These are phyloP conservation scores for Ceratothoa steindachneri DNA, from an alignment of 2,888 invertebrate species.

Conservation along the genomic window DNA sequence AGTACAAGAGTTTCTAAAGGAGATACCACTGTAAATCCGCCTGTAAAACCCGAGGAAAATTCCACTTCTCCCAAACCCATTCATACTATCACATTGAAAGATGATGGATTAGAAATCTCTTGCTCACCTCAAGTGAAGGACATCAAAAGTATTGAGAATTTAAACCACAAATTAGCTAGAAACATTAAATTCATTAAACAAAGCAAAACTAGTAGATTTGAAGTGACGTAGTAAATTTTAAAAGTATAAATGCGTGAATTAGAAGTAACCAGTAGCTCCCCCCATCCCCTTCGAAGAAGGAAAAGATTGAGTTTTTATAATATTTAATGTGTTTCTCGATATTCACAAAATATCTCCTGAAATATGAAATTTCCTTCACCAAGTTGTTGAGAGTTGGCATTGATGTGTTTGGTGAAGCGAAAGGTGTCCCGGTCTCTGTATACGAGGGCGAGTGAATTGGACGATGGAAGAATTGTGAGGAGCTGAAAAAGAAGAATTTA, in stretches of 20 bases:
- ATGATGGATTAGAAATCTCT: not conserved
- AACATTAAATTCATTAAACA: not conserved
- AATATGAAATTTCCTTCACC: not conserved
- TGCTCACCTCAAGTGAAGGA: not conserved
- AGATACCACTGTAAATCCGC: not conserved
- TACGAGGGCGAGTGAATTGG: slow-evolving; percentile 57
- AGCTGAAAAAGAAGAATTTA: slow-evolving; percentile 52
- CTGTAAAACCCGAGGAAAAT: not conserved
- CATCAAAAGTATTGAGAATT: not conserved
- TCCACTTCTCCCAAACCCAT: not conserved
- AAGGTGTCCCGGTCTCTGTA: slow-evolving; percentile 55
- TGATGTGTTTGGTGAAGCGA: slow-evolving; percentile 58
- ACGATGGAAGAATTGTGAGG: slow-evolving; percentile 54
- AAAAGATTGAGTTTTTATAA: not conserved
- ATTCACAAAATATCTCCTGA: not conserved
- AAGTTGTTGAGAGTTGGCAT: slow-evolving; percentile 47
- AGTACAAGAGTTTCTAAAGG: not conserved
- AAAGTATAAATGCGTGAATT: not conserved
- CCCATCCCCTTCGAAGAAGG: not conserved
- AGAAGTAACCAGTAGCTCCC: too few species aligned
- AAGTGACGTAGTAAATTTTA: not conserved
- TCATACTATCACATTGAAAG: not conserved
- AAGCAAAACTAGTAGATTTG: not conserved
- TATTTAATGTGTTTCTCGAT: not conserved
- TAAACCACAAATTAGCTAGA: not conserved